Percentiles rank a stretch among this genome's conserved stretches.
These are phyloP conservation scores for Anastatus disparis DNA, from an alignment of 1,140 invertebrate genomes.

Conservation along the genomic window DNA sequence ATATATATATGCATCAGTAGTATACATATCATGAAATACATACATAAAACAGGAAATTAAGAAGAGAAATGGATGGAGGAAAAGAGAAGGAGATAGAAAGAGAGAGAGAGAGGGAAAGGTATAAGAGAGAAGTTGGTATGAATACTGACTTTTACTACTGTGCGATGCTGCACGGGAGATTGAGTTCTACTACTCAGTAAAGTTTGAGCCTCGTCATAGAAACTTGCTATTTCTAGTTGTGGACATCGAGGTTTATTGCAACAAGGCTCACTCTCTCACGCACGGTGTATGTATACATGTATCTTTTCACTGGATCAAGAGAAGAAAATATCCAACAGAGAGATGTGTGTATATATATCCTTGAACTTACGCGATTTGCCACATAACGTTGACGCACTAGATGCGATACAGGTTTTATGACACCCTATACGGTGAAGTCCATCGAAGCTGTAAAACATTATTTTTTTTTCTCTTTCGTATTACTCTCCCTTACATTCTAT, in stretches of 20 bases:
- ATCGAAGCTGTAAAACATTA: neutral
- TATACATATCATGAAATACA: neutral
- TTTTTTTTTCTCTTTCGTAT: neutral
- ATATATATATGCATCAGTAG: neutral
- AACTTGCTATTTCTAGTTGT: constrained; percentile 9
- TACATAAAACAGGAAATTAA: too few relatives aligned
- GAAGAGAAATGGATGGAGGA: too few relatives aligned
- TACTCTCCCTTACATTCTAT: neutral
- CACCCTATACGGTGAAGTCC: neutral
- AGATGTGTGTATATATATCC: constrained; percentile 11
- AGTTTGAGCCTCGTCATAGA: neutral
- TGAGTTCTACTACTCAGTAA: constrained; percentile 7
- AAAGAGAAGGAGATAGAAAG: neutral
- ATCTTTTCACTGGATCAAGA: neutral
- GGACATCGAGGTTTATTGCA: constrained; percentile 9
- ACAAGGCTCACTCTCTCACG: too few relatives aligned
- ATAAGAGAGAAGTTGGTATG: neutral
- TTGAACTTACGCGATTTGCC: constrained; percentile 9
- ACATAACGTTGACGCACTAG: neutral
- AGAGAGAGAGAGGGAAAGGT: too few relatives aligned
- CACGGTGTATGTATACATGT: neutral
- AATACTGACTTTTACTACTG: neutral
- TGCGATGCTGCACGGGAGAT: neutral
- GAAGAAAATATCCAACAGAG: neutral
- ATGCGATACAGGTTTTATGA: constrained; percentile 5